These are phyloP conservation scores for Geopemphigus sp. DNA, from an alignment of 1,140 invertebrate genomes.

Conservation along the genomic window DNA sequence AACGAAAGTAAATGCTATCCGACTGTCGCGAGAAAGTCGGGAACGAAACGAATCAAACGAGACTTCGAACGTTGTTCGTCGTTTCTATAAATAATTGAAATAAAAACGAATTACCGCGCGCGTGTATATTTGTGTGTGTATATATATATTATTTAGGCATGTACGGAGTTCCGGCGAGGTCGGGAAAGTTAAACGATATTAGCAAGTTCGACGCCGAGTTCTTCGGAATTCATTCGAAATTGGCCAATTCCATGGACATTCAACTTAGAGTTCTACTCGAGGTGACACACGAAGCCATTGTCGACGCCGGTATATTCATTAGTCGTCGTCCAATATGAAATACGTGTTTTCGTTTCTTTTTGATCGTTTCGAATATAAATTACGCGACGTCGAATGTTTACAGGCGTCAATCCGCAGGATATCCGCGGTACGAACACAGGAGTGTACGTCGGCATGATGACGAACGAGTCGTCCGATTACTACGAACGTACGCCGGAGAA, in stretches of 20 bases:
- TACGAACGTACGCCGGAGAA: slow-evolving; percentile 47
- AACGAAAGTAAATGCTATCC: too few relatives aligned
- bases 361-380: not conserved
- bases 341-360: not conserved
- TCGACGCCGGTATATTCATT: slow-evolving; percentile 53
- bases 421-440: slow-evolving; percentile 61
- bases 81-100: too few relatives aligned
- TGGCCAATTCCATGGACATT: slow-evolving; percentile 48
- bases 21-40: too few relatives aligned
- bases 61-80: too few relatives aligned
- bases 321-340: not conserved
- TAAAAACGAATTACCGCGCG: too few relatives aligned
- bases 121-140: too few relatives aligned
- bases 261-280: slow-evolving; percentile 50
- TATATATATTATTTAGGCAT: slow-evolving; percentile 10
- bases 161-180: slow-evolving; percentile 39
- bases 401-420: slow-evolving; percentile 57
- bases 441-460: slow-evolving; percentile 59
- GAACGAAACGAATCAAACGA: too few relatives aligned
- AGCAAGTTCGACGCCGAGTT: slow-evolving; percentile 51
- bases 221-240: slow-evolving; percentile 51
- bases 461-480: slow-evolving; percentile 50
- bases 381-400: not conserved
- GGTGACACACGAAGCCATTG: slow-evolving; percentile 51
- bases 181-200: slow-evolving; percentile 51